Evolutionary conservation across 2,797 vertebrate genomes (phyloP).

Genomic region (Morelia viridis): DNA sequence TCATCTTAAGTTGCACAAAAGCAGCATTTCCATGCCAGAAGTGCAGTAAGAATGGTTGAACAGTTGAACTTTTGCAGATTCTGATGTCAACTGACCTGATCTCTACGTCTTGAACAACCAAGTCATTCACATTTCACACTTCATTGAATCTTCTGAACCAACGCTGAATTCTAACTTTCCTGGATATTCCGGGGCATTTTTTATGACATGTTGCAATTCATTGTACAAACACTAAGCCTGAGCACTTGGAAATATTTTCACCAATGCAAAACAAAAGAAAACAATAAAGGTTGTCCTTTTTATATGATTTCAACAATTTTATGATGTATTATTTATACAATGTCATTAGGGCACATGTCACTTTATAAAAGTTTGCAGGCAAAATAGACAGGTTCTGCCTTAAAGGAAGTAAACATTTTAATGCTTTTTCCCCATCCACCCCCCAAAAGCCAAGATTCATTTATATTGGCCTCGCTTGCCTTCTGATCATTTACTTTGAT

Average conservation of each 20-base stretch:
- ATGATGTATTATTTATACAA: not conserved
- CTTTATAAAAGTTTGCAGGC: not conserved
- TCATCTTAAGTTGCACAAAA: not conserved
- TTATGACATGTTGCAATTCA: slow-evolving; percentile 1
- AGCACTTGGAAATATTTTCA: not conserved
- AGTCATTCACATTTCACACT: not conserved
- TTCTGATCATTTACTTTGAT: not conserved
- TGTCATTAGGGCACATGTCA: not conserved
- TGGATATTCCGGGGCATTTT: not conserved
- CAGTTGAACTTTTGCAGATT: not conserved
- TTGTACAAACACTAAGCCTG: not conserved
- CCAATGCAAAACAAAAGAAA: not conserved
- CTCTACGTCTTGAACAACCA: not conserved
- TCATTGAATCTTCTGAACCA: not conserved
- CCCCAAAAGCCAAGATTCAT: not conserved
- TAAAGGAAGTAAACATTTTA: not conserved
- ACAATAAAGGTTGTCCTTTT: not conserved
- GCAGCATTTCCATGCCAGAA: not conserved
- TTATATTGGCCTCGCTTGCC: not conserved
- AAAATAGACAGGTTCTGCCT: not conserved
- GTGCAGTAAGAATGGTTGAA: not conserved
- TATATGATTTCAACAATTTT: not conserved
- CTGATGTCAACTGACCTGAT: not conserved
- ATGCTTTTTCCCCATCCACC: not conserved
- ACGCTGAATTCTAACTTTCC: not conserved